Percentiles rank a stretch among this genome's conserved stretches.
Conservation (phyloP, 2,888 invertebrate species). For the Coenonympha arcania region DNA sequence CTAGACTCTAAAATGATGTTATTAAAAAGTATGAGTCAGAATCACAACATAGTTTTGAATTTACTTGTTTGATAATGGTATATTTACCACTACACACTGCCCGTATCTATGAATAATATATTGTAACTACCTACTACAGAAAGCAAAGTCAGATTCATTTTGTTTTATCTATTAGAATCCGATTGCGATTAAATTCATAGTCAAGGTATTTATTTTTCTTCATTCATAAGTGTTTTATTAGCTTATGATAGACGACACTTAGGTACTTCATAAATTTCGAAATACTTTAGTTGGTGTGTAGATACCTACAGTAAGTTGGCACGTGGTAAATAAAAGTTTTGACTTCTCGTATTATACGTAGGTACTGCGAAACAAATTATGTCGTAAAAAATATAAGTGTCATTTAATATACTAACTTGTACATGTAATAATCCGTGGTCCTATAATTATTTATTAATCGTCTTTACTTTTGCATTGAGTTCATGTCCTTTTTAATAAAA, state of each 20-base stretch:
- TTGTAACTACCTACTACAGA: conserved; percentile 22
- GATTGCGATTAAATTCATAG: conserved; percentile 17
- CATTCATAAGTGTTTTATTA: conserved; percentile 8
- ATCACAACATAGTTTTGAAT: no score
- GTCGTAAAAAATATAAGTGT: no score
- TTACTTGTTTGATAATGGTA: no score
- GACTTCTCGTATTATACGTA: neutral
- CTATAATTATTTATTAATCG: no score
- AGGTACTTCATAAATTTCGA: conserved; percentile 1
- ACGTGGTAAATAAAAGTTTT: neutral
- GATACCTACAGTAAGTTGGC: neutral
- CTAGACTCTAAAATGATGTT: no score
- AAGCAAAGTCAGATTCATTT: conserved; percentile 38
- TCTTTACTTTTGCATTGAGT: no score
- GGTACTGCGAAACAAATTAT: no score
- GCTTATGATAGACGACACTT: neutral
- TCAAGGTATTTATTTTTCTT: conserved; percentile 13
- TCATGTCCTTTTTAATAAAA: no score
- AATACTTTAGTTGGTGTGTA: neutral
- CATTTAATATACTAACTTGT: no score
- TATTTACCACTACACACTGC: conserved; percentile 45
- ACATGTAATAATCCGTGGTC: no score
- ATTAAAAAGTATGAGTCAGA: no score
- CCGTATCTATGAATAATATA: no score
- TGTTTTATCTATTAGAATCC: conserved; percentile 30